Evolutionary conservation across 2,797 vertebrate genomes (phyloP), one percentile per base, ranked within the genome.

Genomic region (Pipistrellus pipistrellus): DNA sequence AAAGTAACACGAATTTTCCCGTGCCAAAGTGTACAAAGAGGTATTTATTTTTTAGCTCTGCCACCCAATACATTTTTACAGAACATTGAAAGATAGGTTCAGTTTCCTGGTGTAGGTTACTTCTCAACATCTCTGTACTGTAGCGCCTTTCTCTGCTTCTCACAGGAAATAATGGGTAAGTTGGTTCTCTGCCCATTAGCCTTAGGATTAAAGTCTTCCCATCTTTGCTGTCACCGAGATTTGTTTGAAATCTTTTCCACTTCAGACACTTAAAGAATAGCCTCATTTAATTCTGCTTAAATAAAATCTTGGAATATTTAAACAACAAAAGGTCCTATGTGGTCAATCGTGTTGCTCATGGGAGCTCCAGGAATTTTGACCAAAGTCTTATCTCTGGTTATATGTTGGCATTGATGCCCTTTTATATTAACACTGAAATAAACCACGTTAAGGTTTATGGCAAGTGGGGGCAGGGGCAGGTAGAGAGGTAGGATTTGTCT

Each of bases 381-480:
- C 21, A 21, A 68, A 84, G 27, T 66, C 86, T 91, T 35, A 77
- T 20, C 46, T 77, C 38, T 53, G 69, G 41, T 88, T 44, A 20
- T 41, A 68, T 72, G 84, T 80, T 71, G 68, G 30, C n/a, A 59
- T 20, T 48, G 64, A 20, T 23, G 21, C 27, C 13, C 7, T 84
- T 90, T 88, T 51, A 30, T 8, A 64, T 69, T n/a, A 94, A 85
- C 82, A 69, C n/a, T 83, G 69, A 46, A 90, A 88, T 85, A 88
- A 69, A 64, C 13, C n/a, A 75, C 68, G 69, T 35, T 57, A 57
- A 86, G 48, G 68, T 93, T 85, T 69, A 57, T 25, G 32, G 27
- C 48, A 95, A 57, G 62, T 68, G 3, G 46, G 51, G 30, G 17
- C n/a, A 48, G 35, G 69, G 15, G 1, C 38, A 68, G 2, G 3